Percentiles rank a stretch among this genome's conserved stretches.
These are phyloP conservation scores for Thereva unica DNA, from an alignment of 2,888 invertebrate species.

Conservation along the genomic window DNA sequence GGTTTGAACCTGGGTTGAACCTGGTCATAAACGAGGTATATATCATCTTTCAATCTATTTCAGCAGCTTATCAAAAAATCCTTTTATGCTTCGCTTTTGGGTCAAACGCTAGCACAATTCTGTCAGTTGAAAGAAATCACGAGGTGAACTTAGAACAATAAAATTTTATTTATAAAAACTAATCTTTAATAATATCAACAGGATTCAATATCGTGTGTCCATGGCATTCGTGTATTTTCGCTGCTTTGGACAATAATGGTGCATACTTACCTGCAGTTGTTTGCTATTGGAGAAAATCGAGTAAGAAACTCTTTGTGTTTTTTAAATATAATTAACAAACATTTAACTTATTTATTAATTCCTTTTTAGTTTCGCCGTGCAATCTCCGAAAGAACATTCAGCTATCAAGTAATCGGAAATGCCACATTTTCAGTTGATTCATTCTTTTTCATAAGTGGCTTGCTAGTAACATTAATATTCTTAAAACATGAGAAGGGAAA, in stretches of 20 bases:
- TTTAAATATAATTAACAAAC: slow-evolving; percentile 14
- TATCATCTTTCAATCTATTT: slow-evolving; percentile 14
- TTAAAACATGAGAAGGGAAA: slow-evolving; percentile 63
- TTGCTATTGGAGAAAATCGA: slow-evolving; percentile 72
- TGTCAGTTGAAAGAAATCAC: slow-evolving; percentile 66
- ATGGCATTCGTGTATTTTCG: slow-evolving; percentile 77
- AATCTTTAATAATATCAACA: slow-evolving; percentile 49
- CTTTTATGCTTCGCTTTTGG: slow-evolving; percentile 76
- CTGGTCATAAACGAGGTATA: not conserved
- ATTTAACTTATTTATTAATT: slow-evolving; percentile 36
- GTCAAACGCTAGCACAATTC: slow-evolving; percentile 74
- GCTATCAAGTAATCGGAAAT: slow-evolving; percentile 82
- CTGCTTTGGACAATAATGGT: slow-evolving; percentile 84
- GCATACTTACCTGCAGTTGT: slow-evolving; percentile 80
- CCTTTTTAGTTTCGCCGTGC: slow-evolving; percentile 67
- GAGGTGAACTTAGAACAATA: slow-evolving; percentile 47
- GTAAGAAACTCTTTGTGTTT: slow-evolving; percentile 44
- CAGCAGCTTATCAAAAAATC: slow-evolving; percentile 57
- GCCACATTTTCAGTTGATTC: slow-evolving; percentile 86
- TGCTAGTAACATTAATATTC: slow-evolving; percentile 73
- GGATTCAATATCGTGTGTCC: slow-evolving; percentile 74
- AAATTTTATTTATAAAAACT: slow-evolving; percentile 6
- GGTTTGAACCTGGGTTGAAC: not conserved
- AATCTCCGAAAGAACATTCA: slow-evolving; percentile 74
- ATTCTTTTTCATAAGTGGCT: slow-evolving; percentile 85